Evolutionary conservation across 2,888 invertebrate genomes (phyloP), one percentile per base, ranked within the genome.

Genomic region (Alloscopus bannaensis): DNA sequence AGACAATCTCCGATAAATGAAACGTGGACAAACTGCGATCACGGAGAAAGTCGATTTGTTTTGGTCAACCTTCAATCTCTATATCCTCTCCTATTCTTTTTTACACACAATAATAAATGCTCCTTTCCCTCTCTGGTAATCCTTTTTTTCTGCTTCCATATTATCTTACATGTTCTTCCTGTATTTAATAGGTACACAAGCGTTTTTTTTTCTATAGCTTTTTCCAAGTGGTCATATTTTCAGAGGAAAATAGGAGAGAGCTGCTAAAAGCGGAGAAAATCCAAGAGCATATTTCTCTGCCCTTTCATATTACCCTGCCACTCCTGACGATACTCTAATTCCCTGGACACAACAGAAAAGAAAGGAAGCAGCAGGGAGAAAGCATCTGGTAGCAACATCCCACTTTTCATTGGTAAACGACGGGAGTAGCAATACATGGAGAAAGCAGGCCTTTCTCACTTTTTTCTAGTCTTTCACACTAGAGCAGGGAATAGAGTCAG

Each of bases 21-120:
- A 75, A 59, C 66, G 47, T 57, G 55, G 68, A 81, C 81, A 81
- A 81, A 77, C 77, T 76, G 77, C 42, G 72, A 68, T 72, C 81
- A 81, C 80, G 76, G 60, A 81, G 40, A 60, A 66, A 72, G 59
- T 59, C 77, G 77, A 77, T 81, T 81, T 77, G 68, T 81, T 71
- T 71, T 52, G 81, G 77, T 77, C 81, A 81, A 68, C 72, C 65
- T 36, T 70, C 76, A 66, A 66, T 81, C 71, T 64, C 42, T 52
- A n/a, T n/a, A n/a, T n/a, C n/a, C n/a, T n/a, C n/a, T n/a, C n/a
- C n/a, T n/a, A n/a, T n/a, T n/a, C n/a, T n/a, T n/a, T n/a, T n/a
- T n/a, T n/a, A n/a, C n/a, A n/a, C n/a, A n/a, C n/a, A n/a, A n/a
- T n/a, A n/a, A n/a, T n/a, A n/a, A n/a, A n/a, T n/a, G n/a, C n/a